phyloP scores from a whole-genome alignment of 2,797 vertebrate genomes.

The Characodon lateralis region DNA sequence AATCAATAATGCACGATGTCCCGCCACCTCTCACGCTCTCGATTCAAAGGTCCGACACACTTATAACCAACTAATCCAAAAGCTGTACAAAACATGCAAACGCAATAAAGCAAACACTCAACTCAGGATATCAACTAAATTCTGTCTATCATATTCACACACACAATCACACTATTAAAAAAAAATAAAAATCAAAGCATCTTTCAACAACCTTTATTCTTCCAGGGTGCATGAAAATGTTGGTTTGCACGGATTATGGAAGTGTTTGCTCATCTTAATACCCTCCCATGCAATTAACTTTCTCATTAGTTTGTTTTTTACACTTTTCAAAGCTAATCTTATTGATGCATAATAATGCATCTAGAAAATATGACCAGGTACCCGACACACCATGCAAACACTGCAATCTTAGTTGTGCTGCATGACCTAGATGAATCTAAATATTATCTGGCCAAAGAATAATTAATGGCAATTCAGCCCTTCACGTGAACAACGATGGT shows the following conservation, averaged over 20 bases:
- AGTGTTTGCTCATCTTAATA: neutral
- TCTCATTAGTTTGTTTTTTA: too few species aligned
- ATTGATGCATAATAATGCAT: neutral
- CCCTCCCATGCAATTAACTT: too few species aligned
- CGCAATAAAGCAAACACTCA: neutral
- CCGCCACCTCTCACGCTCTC: constrained; percentile 49
- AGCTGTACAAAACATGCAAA: neutral
- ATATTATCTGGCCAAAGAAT: neutral
- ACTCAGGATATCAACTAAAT: neutral
- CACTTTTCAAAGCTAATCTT: neutral
- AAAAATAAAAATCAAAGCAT: constrained; percentile 39
- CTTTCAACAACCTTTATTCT: constrained; percentile 15
- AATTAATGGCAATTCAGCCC: neutral
- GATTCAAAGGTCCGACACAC: constrained; percentile 26
- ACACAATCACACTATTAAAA: neutral
- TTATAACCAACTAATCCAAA: constrained; percentile 5
- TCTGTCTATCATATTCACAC: neutral
- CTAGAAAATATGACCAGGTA: neutral
- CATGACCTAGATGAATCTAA: neutral
- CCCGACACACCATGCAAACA: neutral
- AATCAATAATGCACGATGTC: constrained; percentile 74
- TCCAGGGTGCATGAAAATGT: neutral
- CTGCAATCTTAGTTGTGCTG: neutral
- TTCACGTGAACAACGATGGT: neutral
- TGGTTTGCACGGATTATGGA: neutral